Base-by-base conservation (phyloP, 2,888 invertebrate species). In the Teleiodes luculella region DNA sequence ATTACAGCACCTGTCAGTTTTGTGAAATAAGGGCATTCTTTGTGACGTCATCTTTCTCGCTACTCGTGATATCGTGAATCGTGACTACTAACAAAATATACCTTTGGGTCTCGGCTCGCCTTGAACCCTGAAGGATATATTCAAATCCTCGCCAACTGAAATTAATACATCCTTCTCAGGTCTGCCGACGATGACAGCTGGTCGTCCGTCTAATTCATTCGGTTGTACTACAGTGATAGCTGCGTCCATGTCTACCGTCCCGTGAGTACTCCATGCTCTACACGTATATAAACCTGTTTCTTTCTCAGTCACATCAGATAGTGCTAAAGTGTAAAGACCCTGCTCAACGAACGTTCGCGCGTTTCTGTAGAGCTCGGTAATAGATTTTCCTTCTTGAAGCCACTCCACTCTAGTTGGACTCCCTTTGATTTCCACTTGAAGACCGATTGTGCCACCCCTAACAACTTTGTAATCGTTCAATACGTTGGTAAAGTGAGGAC, bases 21-120 rank as follows among this genome's bases (percentile, higher is more conserved):
- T n/a, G n/a, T n/a, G n/a, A n/a, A n/a, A n/a, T n/a, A n/a, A n/a
- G n/a, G n/a, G n/a, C n/a, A n/a, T n/a, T n/a, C n/a, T n/a, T n/a
- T n/a, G n/a, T n/a, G n/a, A n/a, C n/a, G n/a, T n/a, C n/a, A n/a
- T n/a, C n/a, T n/a, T n/a, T n/a, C n/a, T n/a, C n/a, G n/a, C n/a
- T n/a, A n/a, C n/a, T n/a, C n/a, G n/a, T n/a, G n/a, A n/a, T n/a
- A n/a, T 11, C 14, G n/a, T 37, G 37, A 2, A 37, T 14, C 2
- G 2, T 14, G 14, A 37, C 7, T 37, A 37, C n/a, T n/a, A 6
- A 35, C 5, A 2, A 35, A 6, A 30, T 37, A 63, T 84, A 97
- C 97, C 93, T 92, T 93, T 94, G 7, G 97, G 96, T 74, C 94
- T 96, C 0, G 97, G 97, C 70, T 95, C 94, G 56, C 96, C 97